phyloP scores from a whole-genome alignment of 2,888 invertebrate species.

The Pasiphila rectangulata region DNA sequence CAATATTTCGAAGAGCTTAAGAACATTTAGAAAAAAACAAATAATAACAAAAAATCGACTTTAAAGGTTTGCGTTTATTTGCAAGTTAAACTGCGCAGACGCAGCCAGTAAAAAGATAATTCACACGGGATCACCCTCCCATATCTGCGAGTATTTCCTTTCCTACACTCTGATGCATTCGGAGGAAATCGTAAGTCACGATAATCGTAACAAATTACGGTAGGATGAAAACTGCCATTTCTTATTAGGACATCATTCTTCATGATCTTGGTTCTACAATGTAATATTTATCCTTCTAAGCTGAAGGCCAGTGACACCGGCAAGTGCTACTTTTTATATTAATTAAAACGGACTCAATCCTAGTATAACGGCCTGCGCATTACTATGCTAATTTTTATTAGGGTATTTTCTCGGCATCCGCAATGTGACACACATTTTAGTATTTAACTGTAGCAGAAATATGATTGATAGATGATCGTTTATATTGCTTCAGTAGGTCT shows the following conservation, averaged over 20 bases:
- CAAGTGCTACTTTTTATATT: conserved; percentile 66
- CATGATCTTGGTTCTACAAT: conserved; percentile 31
- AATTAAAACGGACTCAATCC: conserved; percentile 74
- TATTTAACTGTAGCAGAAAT: conserved; percentile 76
- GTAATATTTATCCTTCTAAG: conserved; percentile 41
- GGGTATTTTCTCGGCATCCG: conserved; percentile 76
- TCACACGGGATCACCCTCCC: neutral
- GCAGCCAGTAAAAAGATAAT: neutral
- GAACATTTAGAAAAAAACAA: too few species aligned
- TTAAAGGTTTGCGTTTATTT: too few species aligned
- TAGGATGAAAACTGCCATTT: conserved; percentile 20
- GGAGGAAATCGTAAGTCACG: conserved; percentile 15
- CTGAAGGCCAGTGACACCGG: conserved; percentile 68
- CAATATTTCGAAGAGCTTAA: too few species aligned
- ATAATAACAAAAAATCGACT: too few species aligned
- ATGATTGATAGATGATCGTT: conserved; percentile 77
- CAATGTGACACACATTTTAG: conserved; percentile 76
- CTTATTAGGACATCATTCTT: conserved; percentile 24
- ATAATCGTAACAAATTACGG: conserved; percentile 13
- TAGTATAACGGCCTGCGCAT: conserved; percentile 72
- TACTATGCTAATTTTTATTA: conserved; percentile 79
- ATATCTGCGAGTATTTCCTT: conserved; percentile 4
- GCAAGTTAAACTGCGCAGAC: neutral
- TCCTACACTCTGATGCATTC: conserved; percentile 15
- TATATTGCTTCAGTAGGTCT: conserved; percentile 58